Evolutionary conservation across 2,113 vertebrate genomes (phyloP).

Genomic region (Marmota flaviventris): DNA sequence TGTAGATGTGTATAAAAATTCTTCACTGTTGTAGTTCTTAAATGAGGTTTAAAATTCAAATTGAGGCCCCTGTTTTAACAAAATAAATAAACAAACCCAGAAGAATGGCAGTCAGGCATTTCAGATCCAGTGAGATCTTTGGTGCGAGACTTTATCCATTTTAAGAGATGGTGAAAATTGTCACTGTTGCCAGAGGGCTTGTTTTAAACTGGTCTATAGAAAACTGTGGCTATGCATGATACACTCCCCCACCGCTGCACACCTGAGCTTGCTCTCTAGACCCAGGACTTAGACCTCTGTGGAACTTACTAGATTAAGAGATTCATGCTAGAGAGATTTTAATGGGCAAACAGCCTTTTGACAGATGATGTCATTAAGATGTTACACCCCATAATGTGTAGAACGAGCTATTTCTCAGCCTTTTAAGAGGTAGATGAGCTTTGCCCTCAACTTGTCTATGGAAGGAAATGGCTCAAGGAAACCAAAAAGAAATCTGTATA

Average conservation of each 20-base stretch:
- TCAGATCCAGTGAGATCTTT: background rate
- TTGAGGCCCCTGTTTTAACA: background rate
- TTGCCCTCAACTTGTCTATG: background rate
- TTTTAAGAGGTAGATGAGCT: background rate
- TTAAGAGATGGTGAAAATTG: background rate
- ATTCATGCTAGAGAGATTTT: background rate
- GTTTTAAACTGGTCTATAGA: background rate
- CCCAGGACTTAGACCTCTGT: background rate
- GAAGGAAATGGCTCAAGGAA: background rate
- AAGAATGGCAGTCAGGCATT: background rate
- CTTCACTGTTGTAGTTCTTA: background rate
- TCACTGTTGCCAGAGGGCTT: background rate
- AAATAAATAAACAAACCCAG: background rate
- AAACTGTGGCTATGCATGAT: background rate
- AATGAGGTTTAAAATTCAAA: slow-evolving; percentile 6
- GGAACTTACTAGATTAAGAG: background rate
- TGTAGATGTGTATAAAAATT: background rate
- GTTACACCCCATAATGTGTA: background rate
- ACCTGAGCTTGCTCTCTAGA: background rate
- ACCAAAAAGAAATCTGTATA: background rate
- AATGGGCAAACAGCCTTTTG: background rate
- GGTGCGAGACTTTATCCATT: background rate
- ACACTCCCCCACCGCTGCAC: too few species aligned
- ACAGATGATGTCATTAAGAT: background rate
- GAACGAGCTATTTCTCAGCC: background rate